Percentiles rank a stretch among this genome's conserved stretches.
Evolutionary conservation across 2,797 vertebrate species (phyloP).

Genomic region (Rhynchonycteris naso): DNA sequence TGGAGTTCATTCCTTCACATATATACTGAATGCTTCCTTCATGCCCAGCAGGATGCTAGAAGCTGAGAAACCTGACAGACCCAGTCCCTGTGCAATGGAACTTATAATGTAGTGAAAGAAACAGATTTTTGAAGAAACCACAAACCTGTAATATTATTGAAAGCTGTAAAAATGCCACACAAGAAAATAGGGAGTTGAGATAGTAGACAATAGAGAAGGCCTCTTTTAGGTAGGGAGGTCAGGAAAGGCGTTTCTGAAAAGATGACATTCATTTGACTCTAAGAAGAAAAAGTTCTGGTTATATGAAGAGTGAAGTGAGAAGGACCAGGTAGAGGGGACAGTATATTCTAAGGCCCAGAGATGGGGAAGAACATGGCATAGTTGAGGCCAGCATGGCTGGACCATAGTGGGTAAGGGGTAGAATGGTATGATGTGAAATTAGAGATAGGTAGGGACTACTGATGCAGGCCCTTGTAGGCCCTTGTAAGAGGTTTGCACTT

Average conservation of each 20-base stretch:
- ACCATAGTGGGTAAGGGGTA: background rate
- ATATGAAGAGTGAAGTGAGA: background rate
- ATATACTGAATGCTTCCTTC: slow-evolving; percentile 25
- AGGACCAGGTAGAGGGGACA: background rate
- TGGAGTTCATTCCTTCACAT: slow-evolving; percentile 10
- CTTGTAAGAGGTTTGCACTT: background rate
- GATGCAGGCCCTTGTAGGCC: background rate
- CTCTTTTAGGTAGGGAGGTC: background rate
- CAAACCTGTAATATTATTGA: slow-evolving; percentile 1
- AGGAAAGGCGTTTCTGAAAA: slow-evolving; percentile 30
- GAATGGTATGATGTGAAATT: background rate
- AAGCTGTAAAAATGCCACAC: background rate
- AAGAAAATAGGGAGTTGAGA: background rate
- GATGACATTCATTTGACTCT: slow-evolving; percentile 1
- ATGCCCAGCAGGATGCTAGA: background rate
- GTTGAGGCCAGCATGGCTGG: background rate
- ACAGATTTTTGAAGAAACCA: background rate
- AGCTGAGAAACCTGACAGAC: background rate
- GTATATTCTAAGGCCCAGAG: background rate
- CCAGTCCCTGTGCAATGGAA: background rate
- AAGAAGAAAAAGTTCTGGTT: background rate
- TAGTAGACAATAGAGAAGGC: background rate
- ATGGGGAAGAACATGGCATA: background rate
- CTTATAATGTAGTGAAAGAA: background rate
- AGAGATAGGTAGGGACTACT: background rate